phyloP scores from a whole-genome alignment of 2,113 vertebrate species.

The Corythoichthys intestinalis region DNA sequence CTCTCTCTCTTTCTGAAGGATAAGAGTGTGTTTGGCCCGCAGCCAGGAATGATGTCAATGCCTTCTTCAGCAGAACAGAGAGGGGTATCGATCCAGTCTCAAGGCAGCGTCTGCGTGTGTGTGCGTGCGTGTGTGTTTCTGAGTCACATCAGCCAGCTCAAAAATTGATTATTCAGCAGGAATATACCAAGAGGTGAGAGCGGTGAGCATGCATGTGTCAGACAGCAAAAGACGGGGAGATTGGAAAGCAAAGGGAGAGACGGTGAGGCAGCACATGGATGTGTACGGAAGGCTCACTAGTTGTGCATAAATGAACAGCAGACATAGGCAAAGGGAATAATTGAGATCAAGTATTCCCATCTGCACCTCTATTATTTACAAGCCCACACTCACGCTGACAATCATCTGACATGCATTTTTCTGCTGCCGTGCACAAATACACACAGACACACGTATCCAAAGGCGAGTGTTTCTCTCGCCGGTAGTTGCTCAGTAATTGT shows the following conservation, averaged over 20 bases:
- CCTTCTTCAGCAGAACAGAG: slow-evolving; percentile 75
- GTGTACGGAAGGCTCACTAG: slow-evolving; percentile 31
- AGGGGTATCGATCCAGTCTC: slow-evolving; percentile 72
- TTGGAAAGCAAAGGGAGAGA: slow-evolving; percentile 32
- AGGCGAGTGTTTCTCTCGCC: slow-evolving; percentile 44
- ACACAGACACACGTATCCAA: slow-evolving; percentile 21
- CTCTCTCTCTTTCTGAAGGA: slow-evolving; percentile 62
- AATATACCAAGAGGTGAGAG: slow-evolving; percentile 68
- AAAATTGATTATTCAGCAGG: slow-evolving; percentile 73
- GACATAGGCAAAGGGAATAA: slow-evolving; percentile 45
- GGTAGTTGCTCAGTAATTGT: slow-evolving; percentile 63
- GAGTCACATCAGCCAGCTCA: slow-evolving; percentile 64
- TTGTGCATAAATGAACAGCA: slow-evolving; percentile 42
- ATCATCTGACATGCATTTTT: slow-evolving; percentile 41
- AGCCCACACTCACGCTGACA: slow-evolving; percentile 30
- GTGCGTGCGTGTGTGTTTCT: slow-evolving; percentile 35
- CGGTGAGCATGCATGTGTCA: slow-evolving; percentile 63
- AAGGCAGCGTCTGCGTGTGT: slow-evolving; percentile 61
- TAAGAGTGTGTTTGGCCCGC: slow-evolving; percentile 70
- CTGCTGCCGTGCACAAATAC: slow-evolving; percentile 20
- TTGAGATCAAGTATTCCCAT: slow-evolving; percentile 55
- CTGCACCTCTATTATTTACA: slow-evolving; percentile 49
- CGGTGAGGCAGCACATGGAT: slow-evolving; percentile 36
- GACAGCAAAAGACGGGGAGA: slow-evolving; percentile 48
- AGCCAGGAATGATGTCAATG: slow-evolving; percentile 74